Percentiles rank a stretch among this genome's conserved stretches.
phyloP scores from a whole-genome alignment of 1,140 invertebrate species.

The Zaprionus camerounensis region DNA sequence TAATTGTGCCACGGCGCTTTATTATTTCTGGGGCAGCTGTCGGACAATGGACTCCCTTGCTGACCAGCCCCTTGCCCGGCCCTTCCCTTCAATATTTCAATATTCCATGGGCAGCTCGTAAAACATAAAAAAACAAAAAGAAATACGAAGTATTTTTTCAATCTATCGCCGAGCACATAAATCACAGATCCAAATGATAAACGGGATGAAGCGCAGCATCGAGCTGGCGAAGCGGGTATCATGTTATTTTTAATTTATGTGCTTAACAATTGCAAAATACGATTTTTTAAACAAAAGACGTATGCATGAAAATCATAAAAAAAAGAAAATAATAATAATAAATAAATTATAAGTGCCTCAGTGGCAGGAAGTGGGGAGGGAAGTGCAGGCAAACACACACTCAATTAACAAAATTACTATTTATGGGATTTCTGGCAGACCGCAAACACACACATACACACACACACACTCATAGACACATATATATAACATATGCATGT shows the following conservation, averaged over 20 bases:
- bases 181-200: slow-evolving; percentile 51
- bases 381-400: slow-evolving; percentile 35
- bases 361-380: not conserved
- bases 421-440: slow-evolving; percentile 62
- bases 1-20: slow-evolving; percentile 50
- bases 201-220: not conserved
- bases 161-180: slow-evolving; percentile 54
- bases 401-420: slow-evolving; percentile 80
- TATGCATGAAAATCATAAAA: slow-evolving; percentile 6
- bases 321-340: slow-evolving; percentile 13
- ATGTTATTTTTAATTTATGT: slow-evolving; percentile 59
- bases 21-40: slow-evolving; percentile 56
- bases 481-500: not conserved
- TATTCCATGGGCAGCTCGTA: not conserved
- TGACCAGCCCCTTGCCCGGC: not conserved
- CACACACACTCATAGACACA: slow-evolving; percentile 1
- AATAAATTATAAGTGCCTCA: slow-evolving; percentile 63
- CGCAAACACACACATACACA: slow-evolving; percentile 1
- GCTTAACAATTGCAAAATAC: slow-evolving; percentile 63
- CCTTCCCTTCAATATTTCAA: not conserved
- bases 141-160: not conserved
- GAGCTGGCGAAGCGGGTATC: not conserved
- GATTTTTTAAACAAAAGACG: slow-evolving; percentile 66
- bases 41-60: slow-evolving; percentile 13
- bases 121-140: slow-evolving; percentile 13